These are phyloP conservation scores for Drosophila subobscura DNA, from an alignment of 1,140 invertebrate genomes.

Conservation along the genomic window DNA sequence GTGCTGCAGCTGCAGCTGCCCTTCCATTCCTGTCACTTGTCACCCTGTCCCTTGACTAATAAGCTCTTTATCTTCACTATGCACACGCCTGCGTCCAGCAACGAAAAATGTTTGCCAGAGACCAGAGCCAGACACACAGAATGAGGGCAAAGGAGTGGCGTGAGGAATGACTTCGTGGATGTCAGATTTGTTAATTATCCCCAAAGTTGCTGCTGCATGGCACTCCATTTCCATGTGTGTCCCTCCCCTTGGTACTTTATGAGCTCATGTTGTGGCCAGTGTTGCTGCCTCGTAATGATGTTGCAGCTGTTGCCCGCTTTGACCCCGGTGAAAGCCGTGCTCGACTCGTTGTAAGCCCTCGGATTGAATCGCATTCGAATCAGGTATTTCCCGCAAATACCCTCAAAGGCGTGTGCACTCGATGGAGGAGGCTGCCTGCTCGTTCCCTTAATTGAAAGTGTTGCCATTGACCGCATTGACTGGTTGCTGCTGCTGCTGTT, in stretches of 20 bases:
- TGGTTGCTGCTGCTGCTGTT: too few relatives aligned
- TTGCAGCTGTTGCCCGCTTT: not conserved
- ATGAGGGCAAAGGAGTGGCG: not conserved
- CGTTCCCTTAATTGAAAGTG: slow-evolving; percentile 38
- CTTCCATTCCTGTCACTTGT: not conserved
- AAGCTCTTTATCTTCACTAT: not conserved
- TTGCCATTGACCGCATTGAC: slow-evolving; percentile 40
- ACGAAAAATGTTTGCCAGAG: too few relatives aligned
- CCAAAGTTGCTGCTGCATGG: slow-evolving; percentile 19
- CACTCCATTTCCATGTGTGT: slow-evolving; percentile 5
- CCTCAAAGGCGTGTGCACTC: too few relatives aligned
- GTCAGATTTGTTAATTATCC: slow-evolving; percentile 51
- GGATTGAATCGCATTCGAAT: slow-evolving; percentile 19
- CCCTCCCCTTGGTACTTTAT: slow-evolving; percentile 6
- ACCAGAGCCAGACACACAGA: not conserved
- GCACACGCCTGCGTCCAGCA: not conserved
- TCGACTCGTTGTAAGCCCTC: slow-evolving; percentile 8
- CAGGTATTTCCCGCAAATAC: too few relatives aligned
- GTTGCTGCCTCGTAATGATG: not conserved
- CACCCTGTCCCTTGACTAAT: slow-evolving; percentile 12
- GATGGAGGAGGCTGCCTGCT: too few relatives aligned
- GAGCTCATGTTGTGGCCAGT: slow-evolving; percentile 1
- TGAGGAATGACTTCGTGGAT: not conserved
- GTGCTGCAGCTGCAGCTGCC: not conserved
- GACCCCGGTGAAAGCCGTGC: not conserved